Conservation (phyloP, 2,888 invertebrate species). For the Acrocyrtus sp. region DNA sequence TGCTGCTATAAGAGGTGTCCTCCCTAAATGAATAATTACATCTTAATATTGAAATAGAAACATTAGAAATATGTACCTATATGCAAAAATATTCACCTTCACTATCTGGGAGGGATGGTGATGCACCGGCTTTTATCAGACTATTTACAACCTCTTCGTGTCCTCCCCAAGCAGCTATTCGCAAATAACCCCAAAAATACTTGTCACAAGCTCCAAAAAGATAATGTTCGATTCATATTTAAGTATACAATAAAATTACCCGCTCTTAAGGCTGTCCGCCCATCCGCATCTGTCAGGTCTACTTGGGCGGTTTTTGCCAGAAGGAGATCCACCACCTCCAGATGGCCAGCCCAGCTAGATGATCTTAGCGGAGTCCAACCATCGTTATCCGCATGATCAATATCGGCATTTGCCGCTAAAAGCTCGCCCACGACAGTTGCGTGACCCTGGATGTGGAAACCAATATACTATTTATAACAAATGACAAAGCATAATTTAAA, state of each 20-base stretch:
- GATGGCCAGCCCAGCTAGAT: conserved; percentile 96
- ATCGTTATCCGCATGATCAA: conserved; percentile 82
- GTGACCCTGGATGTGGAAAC: conserved; percentile 71
- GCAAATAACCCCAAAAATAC: no score
- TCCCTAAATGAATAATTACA: no score
- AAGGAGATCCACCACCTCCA: conserved; percentile 67
- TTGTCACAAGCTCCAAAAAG: no score
- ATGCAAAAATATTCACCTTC: no score
- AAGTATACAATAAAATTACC: no score
- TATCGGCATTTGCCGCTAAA: conserved; percentile 74
- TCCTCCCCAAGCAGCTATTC: conserved; percentile 97
- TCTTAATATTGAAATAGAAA: no score
- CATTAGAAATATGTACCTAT: no score
- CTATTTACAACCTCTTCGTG: conserved; percentile 74
- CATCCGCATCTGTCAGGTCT: conserved; percentile 87
- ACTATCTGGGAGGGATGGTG: conserved; percentile 84
- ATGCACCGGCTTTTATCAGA: conserved; percentile 72
- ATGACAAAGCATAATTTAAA: not conserved
- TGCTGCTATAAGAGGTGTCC: conserved; percentile 88
- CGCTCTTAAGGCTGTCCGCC: conserved; percentile 87
- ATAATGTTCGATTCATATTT: no score
- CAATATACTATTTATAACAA: not conserved
- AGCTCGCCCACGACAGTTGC: conserved; percentile 73
- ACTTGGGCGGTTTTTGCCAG: conserved; percentile 71
- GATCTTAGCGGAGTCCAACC: conserved; percentile 93